A percentile compares a stretch with the other conserved stretches of the same genome.
These are phyloP conservation scores for Microcebus jonahi DNA, from an alignment of 2,113 vertebrate genomes.

Conservation along the genomic window DNA sequence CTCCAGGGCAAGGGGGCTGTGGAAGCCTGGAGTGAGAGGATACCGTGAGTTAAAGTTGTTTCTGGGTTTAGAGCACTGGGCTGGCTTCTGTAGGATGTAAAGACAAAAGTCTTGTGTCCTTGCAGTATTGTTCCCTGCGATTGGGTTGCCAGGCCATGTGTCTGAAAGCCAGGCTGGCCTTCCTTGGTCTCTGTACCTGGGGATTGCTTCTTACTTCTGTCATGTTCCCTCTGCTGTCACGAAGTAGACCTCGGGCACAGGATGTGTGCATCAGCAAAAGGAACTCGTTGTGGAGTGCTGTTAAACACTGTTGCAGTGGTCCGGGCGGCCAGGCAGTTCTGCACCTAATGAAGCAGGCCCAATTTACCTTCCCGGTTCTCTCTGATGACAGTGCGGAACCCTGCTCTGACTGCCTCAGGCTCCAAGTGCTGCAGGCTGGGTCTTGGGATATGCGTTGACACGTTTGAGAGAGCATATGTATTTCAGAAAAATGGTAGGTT, in stretches of 20 bases:
- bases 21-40: not conserved
- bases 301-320: not conserved
- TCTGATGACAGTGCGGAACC: not conserved
- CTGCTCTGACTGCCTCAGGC: not conserved
- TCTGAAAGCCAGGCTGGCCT: not conserved
- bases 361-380: not conserved
- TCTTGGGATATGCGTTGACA: not conserved
- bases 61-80: not conserved
- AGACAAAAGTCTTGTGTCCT: not conserved
- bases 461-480: not conserved
- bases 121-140: not conserved
- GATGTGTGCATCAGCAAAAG: conserved; percentile 21
- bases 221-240: not conserved
- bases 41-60: not conserved
- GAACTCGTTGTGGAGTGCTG: not conserved
- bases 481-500: not conserved
- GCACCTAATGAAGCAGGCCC: not conserved
- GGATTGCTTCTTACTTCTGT: not conserved
- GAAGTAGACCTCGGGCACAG: not conserved
- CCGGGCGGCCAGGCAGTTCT: not conserved
- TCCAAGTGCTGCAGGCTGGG: not conserved
- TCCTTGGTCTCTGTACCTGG: conserved; percentile 23
- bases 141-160: not conserved
- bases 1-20: not conserved
- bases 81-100: not conserved